Conservation (phyloP, 2,113 vertebrate species). For the Nannospalax galili region DNA sequence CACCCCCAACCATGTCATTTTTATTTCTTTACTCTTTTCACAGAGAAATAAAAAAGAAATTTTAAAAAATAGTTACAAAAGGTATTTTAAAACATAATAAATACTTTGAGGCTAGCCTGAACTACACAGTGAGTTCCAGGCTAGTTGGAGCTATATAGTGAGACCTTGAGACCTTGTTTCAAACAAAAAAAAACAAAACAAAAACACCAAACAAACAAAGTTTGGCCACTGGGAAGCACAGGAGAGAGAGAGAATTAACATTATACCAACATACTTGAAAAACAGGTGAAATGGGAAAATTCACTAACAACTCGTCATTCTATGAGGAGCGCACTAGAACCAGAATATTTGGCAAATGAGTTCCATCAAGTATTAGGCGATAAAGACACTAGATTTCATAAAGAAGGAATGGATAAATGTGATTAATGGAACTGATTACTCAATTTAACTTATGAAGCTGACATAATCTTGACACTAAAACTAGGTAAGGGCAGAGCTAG, state of each 20-base stretch:
- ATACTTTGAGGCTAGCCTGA: background rate
- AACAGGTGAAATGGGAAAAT: constrained; percentile 12
- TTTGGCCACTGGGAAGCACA: background rate
- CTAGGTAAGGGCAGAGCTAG: background rate
- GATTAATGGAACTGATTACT: background rate
- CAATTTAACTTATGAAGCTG: background rate
- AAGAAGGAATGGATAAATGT: background rate
- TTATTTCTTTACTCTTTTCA: too few relatives aligned
- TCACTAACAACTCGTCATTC: background rate
- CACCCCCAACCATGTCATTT: too few relatives aligned
- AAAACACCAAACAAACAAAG: too few relatives aligned
- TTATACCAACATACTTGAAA: background rate
- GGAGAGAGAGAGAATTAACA: too few relatives aligned
- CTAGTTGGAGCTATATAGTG: background rate
- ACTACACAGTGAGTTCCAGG: background rate
- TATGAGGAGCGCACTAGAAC: background rate
- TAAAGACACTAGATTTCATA: background rate
- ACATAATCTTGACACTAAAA: background rate
- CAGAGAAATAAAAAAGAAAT: too few relatives aligned
- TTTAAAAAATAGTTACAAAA: too few relatives aligned
- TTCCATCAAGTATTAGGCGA: background rate
- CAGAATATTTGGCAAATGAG: background rate
- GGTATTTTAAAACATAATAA: too few relatives aligned
- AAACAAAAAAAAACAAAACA: too few relatives aligned
- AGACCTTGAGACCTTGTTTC: too few relatives aligned